Evolutionary conservation across 2,797 vertebrate genomes (phyloP).

Genomic region (Chromobotia macracanthus): DNA sequence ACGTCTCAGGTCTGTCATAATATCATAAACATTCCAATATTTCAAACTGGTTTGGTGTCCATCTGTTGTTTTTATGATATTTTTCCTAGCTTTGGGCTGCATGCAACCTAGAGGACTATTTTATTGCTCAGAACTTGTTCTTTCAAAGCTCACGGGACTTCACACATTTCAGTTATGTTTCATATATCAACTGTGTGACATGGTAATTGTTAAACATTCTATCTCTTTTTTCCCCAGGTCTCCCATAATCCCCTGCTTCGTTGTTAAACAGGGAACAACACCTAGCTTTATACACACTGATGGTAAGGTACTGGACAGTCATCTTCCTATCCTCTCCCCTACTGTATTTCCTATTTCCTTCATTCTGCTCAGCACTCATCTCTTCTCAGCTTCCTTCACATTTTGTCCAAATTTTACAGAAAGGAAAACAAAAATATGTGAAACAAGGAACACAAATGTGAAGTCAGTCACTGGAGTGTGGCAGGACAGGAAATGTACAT

Average conservation of each 20-base stretch:
- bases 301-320: constrained; percentile 16
- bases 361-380: not conserved
- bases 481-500: constrained; percentile 54
- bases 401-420: constrained; percentile 44
- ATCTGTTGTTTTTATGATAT: constrained; percentile 39
- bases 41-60: constrained; percentile 2
- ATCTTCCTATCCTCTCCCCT: constrained; percentile 1
- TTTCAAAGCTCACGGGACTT: constrained; percentile 7
- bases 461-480: not conserved
- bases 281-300: constrained; percentile 63
- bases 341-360: constrained; percentile 23
- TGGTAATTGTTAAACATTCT: not conserved
- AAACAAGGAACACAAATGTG: constrained; percentile 22
- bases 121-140: constrained; percentile 6
- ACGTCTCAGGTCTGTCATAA: not conserved
- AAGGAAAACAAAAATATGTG: constrained; percentile 18
- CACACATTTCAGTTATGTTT: not conserved
- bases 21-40: not conserved
- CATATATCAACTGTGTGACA: not conserved
- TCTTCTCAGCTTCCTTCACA: not conserved
- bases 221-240: constrained; percentile 52
- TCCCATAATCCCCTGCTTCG: constrained; percentile 57
- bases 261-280: constrained; percentile 47
- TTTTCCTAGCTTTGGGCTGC: constrained; percentile 58
- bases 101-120: constrained; percentile 48